Percentiles rank a stretch among this genome's conserved stretches.
Evolutionary conservation across 2,113 vertebrate genomes (phyloP).

Genomic region (Oryzias woworae): DNA sequence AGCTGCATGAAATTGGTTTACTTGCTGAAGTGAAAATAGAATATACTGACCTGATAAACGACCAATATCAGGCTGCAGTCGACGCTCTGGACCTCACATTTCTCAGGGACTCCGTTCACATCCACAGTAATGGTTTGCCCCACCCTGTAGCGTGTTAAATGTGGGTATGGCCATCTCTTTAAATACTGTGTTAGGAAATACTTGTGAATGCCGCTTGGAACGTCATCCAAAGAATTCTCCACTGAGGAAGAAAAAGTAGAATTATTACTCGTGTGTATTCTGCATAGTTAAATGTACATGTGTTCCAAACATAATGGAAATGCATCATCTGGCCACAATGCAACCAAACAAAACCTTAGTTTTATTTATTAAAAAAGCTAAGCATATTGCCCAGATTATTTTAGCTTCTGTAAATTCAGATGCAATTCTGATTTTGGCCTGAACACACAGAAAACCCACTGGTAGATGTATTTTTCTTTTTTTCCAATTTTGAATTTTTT

Average conservation of each 20-base stretch:
- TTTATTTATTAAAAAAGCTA: too few relatives aligned
- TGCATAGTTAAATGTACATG: background rate
- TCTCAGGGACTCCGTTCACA: slow-evolving; percentile 84
- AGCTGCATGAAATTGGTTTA: background rate
- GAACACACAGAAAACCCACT: too few relatives aligned
- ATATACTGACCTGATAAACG: slow-evolving; percentile 72
- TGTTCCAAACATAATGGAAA: background rate
- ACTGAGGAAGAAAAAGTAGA: slow-evolving; percentile 68
- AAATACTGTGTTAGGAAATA: slow-evolving; percentile 87
- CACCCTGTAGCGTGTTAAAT: slow-evolving; percentile 84
- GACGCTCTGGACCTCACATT: slow-evolving; percentile 83
- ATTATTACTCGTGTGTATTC: background rate
- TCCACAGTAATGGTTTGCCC: slow-evolving; percentile 86
- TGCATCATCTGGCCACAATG: background rate
- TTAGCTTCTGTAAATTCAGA: too few relatives aligned
- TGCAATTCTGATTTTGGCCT: too few relatives aligned
- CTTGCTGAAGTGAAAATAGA: background rate
- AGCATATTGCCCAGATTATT: too few relatives aligned
- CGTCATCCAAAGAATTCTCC: slow-evolving; percentile 81
- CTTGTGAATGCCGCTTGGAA: slow-evolving; percentile 82
- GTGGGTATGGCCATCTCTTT: slow-evolving; percentile 86
- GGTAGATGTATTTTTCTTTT: too few relatives aligned
- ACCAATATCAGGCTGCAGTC: slow-evolving; percentile 91
- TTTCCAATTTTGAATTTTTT: too few relatives aligned
- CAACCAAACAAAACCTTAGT: too few relatives aligned